These are phyloP conservation scores for Pogonomyrmex californicus DNA, from an alignment of 1,140 invertebrate species.

Conservation along the genomic window DNA sequence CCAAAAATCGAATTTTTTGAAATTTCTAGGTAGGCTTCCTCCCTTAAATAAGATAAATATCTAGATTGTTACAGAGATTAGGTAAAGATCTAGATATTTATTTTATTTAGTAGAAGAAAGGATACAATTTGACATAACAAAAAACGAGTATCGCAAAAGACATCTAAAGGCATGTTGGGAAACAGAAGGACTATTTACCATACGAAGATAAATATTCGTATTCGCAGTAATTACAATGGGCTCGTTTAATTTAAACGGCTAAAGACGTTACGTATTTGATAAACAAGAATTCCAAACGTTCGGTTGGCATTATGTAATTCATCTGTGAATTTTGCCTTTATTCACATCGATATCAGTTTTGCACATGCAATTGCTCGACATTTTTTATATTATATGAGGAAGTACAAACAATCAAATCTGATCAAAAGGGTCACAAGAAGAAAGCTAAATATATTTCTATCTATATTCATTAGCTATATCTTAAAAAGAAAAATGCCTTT, in stretches of 20 bases:
- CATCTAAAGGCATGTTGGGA: slow-evolving; percentile 53
- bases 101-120: not conserved
- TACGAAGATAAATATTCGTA: slow-evolving; percentile 64
- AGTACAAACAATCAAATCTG: not conserved
- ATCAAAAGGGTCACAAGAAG: not conserved
- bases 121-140: slow-evolving; percentile 12
- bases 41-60: slow-evolving; percentile 44
- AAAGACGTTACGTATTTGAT: slow-evolving; percentile 61
- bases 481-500: not conserved
- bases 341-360: slow-evolving; percentile 41
- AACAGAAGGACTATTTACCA: slow-evolving; percentile 43
- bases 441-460: not conserved
- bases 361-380: not conserved
- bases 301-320: slow-evolving; percentile 44
- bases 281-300: slow-evolving; percentile 63
- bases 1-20: too few relatives aligned
- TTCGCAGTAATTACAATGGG: slow-evolving; percentile 60
- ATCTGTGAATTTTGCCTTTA: slow-evolving; percentile 48
- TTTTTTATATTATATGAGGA: not conserved
- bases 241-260: slow-evolving; percentile 63
- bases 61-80: slow-evolving; percentile 32
- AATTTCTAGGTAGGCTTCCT: not conserved
- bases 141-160: slow-evolving; percentile 48
- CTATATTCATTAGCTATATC: not conserved
- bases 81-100: not conserved